These are phyloP conservation scores for Tragelaphus buxtoni DNA, from an alignment of 2,113 vertebrate genomes.

Conservation along the genomic window DNA sequence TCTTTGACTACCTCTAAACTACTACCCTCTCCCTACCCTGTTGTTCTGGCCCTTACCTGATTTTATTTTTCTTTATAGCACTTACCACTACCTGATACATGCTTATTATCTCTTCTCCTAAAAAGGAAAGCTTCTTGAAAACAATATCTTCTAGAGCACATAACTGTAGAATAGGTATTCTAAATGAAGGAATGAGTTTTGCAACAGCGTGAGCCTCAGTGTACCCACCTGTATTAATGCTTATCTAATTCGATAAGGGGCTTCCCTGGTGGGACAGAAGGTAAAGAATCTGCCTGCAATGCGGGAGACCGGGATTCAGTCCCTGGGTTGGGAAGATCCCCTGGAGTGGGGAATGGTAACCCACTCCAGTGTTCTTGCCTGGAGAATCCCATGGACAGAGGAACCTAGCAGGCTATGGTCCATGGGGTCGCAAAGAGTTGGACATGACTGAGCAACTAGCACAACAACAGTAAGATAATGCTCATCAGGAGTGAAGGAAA, in stretches of 20 bases:
- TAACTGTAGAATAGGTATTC: background rate
- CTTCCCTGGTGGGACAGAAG: background rate
- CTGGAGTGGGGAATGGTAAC: background rate
- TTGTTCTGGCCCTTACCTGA: background rate
- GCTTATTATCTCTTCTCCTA: background rate
- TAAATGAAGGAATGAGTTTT: background rate
- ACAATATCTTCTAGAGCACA: background rate
- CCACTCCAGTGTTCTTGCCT: background rate
- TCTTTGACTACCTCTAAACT: background rate
- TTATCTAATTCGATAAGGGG: background rate
- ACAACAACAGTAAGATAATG: background rate
- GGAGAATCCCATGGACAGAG: background rate
- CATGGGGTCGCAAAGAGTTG: background rate
- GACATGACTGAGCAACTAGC: background rate
- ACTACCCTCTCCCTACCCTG: background rate
- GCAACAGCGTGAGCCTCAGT: background rate
- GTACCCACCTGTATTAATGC: background rate
- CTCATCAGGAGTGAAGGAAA: background rate
- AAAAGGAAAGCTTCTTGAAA: background rate
- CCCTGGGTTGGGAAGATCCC: background rate
- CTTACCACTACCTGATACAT: background rate
- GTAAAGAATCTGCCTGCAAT: background rate
- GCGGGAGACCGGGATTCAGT: background rate
- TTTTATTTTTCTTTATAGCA: constrained; percentile 12
- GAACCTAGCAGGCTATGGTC: background rate